A percentile compares a stretch with the other conserved stretches of the same genome.
Conservation (phyloP, 2,113 vertebrate genomes). For the Puffinus mauretanicus region DNA sequence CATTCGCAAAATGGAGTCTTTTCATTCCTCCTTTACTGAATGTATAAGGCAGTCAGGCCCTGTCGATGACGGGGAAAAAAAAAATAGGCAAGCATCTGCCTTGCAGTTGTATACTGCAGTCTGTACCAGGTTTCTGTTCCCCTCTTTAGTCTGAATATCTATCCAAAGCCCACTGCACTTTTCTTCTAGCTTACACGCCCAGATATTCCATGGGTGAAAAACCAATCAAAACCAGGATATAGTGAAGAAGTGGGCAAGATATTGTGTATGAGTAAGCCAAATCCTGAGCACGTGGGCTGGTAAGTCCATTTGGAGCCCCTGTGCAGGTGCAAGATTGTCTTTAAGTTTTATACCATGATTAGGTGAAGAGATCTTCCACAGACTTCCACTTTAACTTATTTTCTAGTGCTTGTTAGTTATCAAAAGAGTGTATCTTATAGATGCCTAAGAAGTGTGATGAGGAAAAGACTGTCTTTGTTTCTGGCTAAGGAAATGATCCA, state of each 20-base stretch:
- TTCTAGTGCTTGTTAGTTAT: not conserved
- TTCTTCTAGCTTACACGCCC: not conserved
- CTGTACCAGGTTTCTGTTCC: not conserved
- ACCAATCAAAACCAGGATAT: not conserved
- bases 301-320: not conserved
- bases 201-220: not conserved
- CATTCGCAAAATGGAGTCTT: not conserved
- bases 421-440: not conserved
- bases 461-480: not conserved
- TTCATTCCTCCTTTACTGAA: not conserved
- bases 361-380: not conserved
- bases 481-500: not conserved
- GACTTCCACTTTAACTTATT: not conserved
- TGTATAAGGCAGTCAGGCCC: not conserved
- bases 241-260: not conserved
- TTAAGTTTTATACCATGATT: not conserved
- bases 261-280: accelerated
- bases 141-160: not conserved
- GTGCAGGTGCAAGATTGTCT: not conserved
- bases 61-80: not conserved
- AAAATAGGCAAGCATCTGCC: not conserved
- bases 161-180: not conserved
- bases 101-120: not conserved
- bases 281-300: not conserved
- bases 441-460: not conserved